Conservation (phyloP, 2,888 invertebrate species). For the Trissolcus japonicus region DNA sequence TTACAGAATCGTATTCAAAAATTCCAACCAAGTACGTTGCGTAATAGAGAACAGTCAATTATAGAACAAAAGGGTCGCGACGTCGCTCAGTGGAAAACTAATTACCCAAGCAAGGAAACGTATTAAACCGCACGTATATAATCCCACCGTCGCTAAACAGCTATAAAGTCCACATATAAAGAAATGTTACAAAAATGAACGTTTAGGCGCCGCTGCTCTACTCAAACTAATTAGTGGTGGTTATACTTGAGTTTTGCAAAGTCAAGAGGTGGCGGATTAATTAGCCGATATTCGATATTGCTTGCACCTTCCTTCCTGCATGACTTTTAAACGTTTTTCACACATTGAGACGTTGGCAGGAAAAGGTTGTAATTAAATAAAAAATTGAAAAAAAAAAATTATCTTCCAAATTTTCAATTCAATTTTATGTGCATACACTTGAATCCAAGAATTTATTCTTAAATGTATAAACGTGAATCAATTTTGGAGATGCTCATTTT, state of each 20-base stretch:
- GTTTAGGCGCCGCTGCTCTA: conserved; percentile 7
- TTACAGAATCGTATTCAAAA: conserved; percentile 4
- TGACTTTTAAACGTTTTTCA: conserved; percentile 28
- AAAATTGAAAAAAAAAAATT: neutral
- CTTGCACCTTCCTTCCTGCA: conserved; percentile 8
- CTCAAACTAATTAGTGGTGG: conserved; percentile 41
- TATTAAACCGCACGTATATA: conserved; percentile 29
- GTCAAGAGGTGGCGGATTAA: conserved; percentile 35
- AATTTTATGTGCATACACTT: no score
- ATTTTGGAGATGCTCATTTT: no score
- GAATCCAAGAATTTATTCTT: no score
- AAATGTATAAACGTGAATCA: no score
- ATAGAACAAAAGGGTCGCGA: conserved; percentile 16
- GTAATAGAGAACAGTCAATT: conserved; percentile 31
- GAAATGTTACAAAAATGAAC: conserved; percentile 33
- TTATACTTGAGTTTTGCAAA: conserved; percentile 30
- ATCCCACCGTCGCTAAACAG: conserved; percentile 30
- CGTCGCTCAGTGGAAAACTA: conserved; percentile 31
- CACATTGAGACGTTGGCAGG: neutral
- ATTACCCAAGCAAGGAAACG: conserved; percentile 24
- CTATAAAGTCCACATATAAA: conserved; percentile 19
- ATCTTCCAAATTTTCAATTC: no score
- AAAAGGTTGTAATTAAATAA: neutral
- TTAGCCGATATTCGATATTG: conserved; percentile 43
- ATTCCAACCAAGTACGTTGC: conserved; percentile 14